Evolutionary conservation across 1,140 invertebrate species (phyloP).

Genomic region (Trialeurodes vaporariorum): DNA sequence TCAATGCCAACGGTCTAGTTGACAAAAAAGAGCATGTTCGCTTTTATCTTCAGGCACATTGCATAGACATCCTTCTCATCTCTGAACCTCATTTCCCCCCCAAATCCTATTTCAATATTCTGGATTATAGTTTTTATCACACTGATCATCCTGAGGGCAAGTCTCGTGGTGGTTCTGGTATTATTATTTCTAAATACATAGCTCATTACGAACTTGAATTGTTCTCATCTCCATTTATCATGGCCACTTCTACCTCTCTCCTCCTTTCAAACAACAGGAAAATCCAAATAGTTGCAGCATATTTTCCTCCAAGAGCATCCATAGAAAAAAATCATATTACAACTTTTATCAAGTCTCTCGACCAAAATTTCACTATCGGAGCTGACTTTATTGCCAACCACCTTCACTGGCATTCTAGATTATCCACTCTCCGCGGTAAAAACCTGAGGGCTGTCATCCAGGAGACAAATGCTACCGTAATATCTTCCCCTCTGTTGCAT

Average conservation of each 20-base stretch:
- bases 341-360: constrained; percentile 26
- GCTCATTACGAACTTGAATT: background rate
- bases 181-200: background rate
- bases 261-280: background rate
- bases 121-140: background rate
- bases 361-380: constrained; percentile 30
- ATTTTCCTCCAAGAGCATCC: constrained; percentile 1
- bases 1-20: background rate
- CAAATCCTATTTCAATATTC: background rate
- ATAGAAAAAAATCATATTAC: background rate
- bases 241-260: background rate
- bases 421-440: background rate
- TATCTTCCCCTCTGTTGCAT: constrained; percentile 24
- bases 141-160: background rate
- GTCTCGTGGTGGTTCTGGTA: background rate
- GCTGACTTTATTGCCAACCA: constrained; percentile 37
- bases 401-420: constrained; percentile 27
- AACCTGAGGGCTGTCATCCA: background rate
- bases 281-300: background rate
- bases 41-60: background rate
- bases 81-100: background rate
- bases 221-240: background rate
- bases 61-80: background rate
- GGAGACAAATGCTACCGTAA: constrained; percentile 24
- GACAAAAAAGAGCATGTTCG: background rate